Percentiles rank a stretch among this genome's conserved stretches.
Evolutionary conservation across 2,113 vertebrate genomes (phyloP).

Genomic region (Sclerurus mexicanus): DNA sequence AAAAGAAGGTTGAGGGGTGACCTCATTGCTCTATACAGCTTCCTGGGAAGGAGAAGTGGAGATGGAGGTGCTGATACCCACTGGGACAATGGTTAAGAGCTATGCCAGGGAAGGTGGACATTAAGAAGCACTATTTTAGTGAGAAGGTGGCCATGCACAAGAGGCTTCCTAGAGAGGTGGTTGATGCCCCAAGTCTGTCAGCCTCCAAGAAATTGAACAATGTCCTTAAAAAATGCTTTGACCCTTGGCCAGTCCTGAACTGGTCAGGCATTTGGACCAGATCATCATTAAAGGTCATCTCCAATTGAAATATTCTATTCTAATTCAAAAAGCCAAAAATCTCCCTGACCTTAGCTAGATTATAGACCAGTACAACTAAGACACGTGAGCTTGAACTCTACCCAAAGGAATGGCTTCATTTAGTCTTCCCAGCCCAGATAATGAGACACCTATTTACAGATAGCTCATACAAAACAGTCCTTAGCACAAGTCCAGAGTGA

Average conservation of each 20-base stretch:
- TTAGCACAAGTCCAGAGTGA: neutral
- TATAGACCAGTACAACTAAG: neutral
- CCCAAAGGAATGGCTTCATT: neutral
- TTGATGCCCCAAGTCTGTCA: fast-evolving
- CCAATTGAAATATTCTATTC: neutral
- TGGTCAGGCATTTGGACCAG: neutral
- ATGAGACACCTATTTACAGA: neutral
- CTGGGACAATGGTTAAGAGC: neutral
- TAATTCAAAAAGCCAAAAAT: neutral
- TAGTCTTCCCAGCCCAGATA: neutral
- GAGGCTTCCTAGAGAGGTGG: neutral
- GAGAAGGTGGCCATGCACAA: neutral
- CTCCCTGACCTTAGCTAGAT: neutral
- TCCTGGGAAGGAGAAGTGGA: neutral
- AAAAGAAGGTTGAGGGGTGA: neutral
- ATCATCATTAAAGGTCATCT: neutral
- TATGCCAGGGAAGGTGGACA: neutral
- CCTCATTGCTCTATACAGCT: neutral
- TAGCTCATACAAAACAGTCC: neutral
- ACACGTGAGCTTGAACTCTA: neutral
- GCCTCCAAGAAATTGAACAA: neutral
- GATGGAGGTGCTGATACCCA: neutral
- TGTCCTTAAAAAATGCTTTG: neutral
- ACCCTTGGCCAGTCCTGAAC: neutral
- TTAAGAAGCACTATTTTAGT: neutral